A percentile compares a stretch with the other conserved stretches of the same genome.
Conservation (phyloP, 2,113 vertebrate species). For the Arizona elegans region DNA sequence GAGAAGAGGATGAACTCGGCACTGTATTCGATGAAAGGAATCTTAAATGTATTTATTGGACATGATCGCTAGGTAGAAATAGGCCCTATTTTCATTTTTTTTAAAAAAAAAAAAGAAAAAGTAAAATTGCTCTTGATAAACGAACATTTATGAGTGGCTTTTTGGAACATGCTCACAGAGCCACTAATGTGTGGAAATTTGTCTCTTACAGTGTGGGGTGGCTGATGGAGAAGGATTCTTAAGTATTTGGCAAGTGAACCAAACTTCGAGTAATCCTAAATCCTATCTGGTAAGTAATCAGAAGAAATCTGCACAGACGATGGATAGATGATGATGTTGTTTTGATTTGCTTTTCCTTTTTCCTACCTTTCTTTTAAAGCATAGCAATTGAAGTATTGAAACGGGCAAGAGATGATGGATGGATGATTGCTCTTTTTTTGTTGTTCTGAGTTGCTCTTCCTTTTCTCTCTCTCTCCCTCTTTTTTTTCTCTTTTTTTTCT, state of each 20-base stretch:
- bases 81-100: background rate
- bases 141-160: background rate
- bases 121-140: background rate
- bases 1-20: background rate
- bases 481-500: no score
- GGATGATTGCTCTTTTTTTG: no score
- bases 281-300: slow-evolving; percentile 88
- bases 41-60: background rate
- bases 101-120: background rate
- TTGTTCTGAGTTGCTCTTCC: no score
- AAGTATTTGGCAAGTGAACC: slow-evolving; percentile 98
- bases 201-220: slow-evolving; percentile 86
- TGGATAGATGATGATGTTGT: no score
- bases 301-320: background rate
- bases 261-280: slow-evolving; percentile 92
- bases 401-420: no score
- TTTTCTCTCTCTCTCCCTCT: no score
- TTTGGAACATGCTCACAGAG: background rate
- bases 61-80: background rate
- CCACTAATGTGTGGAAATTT: background rate
- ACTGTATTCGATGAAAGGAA: background rate
- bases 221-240: slow-evolving; percentile 96
- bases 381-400: no score
- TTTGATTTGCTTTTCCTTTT: no score
- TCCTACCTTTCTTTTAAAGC: no score